phyloP scores from a whole-genome alignment of 2,888 invertebrate genomes.

The Drosophila mulleri region DNA sequence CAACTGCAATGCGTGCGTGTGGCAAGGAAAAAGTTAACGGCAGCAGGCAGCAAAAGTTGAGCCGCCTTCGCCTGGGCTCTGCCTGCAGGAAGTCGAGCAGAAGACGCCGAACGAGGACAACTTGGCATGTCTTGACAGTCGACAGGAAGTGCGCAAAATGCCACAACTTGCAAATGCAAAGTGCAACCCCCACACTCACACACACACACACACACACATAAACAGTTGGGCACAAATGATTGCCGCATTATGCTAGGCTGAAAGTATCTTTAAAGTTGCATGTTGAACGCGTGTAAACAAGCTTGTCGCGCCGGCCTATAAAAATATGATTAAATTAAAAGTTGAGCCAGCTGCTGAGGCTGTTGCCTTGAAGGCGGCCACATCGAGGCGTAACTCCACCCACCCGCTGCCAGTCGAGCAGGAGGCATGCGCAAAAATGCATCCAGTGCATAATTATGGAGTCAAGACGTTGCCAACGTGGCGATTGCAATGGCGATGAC shows the following conservation, averaged over 20 bases:
- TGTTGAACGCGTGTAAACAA: slow-evolving; percentile 78
- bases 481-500: slow-evolving; percentile 68
- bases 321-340: slow-evolving; percentile 81
- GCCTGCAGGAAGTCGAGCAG: slow-evolving; percentile 53
- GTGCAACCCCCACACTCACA: slow-evolving; percentile 41
- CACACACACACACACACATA: slow-evolving; percentile 13
- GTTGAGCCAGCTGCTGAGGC: slow-evolving; percentile 49
- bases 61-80: slow-evolving; percentile 48
- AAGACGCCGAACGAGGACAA: slow-evolving; percentile 51
- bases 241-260: slow-evolving; percentile 58
- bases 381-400: slow-evolving; percentile 73
- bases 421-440: slow-evolving; percentile 67
- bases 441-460: slow-evolving; percentile 77
- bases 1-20: slow-evolving; percentile 80
- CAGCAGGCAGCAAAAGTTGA: slow-evolving; percentile 48
- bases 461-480: slow-evolving; percentile 65
- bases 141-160: slow-evolving; percentile 85
- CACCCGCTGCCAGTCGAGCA: slow-evolving; percentile 50
- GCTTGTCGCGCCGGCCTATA: slow-evolving; percentile 79
- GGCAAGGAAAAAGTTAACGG: slow-evolving; percentile 46
- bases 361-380: slow-evolving; percentile 46
- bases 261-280: slow-evolving; percentile 78
- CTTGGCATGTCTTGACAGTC: slow-evolving; percentile 71
- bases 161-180: slow-evolving; percentile 72
- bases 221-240: slow-evolving; percentile 14